These are phyloP conservation scores for Pachyramphus minor DNA, from an alignment of 2,113 vertebrate species.

Conservation along the genomic window DNA sequence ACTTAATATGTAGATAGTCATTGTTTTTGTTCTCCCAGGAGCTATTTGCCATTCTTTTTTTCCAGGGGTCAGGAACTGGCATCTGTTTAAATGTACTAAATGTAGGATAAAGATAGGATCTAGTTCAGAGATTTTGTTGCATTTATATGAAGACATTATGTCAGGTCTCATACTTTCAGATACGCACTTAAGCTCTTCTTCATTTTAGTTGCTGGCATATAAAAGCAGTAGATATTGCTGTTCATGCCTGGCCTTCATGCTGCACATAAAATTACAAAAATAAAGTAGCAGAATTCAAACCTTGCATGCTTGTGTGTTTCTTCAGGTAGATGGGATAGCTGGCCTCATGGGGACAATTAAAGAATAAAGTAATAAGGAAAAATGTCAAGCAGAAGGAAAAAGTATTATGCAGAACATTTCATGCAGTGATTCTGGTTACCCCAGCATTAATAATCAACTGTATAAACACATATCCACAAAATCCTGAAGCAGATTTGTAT, in stretches of 20 bases:
- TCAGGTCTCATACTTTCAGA: neutral
- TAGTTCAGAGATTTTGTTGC: neutral
- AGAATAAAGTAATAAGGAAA: constrained; percentile 50
- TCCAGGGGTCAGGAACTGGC: neutral
- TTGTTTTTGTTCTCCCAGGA: neutral
- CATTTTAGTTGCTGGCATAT: neutral
- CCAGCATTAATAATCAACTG: constrained; percentile 31
- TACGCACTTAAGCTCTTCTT: neutral
- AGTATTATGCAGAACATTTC: constrained; percentile 19
- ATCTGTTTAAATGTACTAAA: neutral
- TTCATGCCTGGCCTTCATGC: neutral
- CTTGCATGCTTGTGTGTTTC: neutral
- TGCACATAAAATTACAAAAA: constrained; percentile 25
- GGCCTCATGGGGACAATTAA: constrained; percentile 54
- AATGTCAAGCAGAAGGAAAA: constrained; percentile 59
- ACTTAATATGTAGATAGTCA: neutral
- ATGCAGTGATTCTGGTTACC: neutral
- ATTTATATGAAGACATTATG: neutral
- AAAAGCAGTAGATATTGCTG: constrained; percentile 6
- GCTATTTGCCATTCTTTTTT: neutral
- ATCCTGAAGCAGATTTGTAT: constrained; percentile 46
- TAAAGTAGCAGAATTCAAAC: constrained; percentile 12
- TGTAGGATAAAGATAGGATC: neutral
- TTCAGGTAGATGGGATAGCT: constrained; percentile 46
- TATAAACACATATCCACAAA: constrained; percentile 30